These are phyloP conservation scores for Beris chalybata DNA, from an alignment of 2,888 invertebrate species.

Conservation along the genomic window DNA sequence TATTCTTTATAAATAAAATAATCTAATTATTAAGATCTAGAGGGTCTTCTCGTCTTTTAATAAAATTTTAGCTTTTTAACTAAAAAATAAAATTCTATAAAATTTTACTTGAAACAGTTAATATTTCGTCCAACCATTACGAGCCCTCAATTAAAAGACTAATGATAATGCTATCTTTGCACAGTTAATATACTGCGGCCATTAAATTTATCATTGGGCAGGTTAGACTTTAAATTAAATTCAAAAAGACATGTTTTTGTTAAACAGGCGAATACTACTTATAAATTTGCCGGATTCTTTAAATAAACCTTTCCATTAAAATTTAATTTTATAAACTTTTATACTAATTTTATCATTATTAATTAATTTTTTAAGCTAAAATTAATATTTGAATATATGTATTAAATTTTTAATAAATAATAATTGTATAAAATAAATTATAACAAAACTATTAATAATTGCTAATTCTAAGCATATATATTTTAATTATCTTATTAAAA, in stretches of 20 bases:
- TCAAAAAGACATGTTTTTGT: slow-evolving; percentile 75
- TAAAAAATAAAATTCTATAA: slow-evolving; percentile 61
- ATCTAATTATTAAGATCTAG: slow-evolving; percentile 66
- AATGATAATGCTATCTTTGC: slow-evolving; percentile 81
- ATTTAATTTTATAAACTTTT: slow-evolving; percentile 44
- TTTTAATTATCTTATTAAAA: slow-evolving; percentile 52
- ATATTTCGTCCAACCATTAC: slow-evolving; percentile 72
- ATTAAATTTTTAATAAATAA: slow-evolving; percentile 55
- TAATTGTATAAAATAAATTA: slow-evolving; percentile 58
- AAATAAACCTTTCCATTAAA: slow-evolving; percentile 54
- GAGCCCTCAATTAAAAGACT: slow-evolving; percentile 78
- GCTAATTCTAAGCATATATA: slow-evolving; percentile 63
- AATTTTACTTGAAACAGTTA: slow-evolving; percentile 61
- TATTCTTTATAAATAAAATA: slow-evolving; percentile 53
- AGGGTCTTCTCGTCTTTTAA: slow-evolving; percentile 79
- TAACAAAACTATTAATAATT: slow-evolving; percentile 59
- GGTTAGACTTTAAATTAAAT: slow-evolving; percentile 66
- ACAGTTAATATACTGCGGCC: slow-evolving; percentile 78
- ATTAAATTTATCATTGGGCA: slow-evolving; percentile 81
- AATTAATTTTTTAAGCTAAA: slow-evolving; percentile 54
- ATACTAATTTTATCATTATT: slow-evolving; percentile 67
- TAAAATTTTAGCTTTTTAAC: slow-evolving; percentile 68
- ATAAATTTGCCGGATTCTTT: slow-evolving; percentile 69
- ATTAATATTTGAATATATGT: slow-evolving; percentile 55
- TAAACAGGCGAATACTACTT: slow-evolving; percentile 67